Evolutionary conservation across 2,888 invertebrate genomes (phyloP), one percentile per base, ranked within the genome.

Genomic region (Nephrotoma appendiculata): DNA sequence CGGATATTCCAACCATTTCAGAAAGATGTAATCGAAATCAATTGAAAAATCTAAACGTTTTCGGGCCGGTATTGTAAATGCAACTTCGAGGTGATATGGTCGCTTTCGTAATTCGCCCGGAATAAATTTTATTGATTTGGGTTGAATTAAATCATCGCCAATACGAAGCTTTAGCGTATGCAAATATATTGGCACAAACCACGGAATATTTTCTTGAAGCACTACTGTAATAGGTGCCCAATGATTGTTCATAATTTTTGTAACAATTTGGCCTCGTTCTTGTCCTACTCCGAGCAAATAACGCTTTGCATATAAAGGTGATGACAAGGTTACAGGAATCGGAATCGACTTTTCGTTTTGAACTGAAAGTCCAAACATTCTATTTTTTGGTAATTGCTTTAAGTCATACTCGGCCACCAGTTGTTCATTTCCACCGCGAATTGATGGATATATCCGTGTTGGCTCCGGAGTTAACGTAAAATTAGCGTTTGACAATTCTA

Each of bases 1-100:
- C 12, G 99, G 99, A 92, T 99, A 99, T 91, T 99, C 99, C 89
- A 98, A 96, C 98, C 99, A 99, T 92, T 98, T 98, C 5, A 99
- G 93, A 90, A 99, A 97, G n/a, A 97, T 96, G 92, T 97, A 97
- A 91, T 98, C 98, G 92, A 99, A 98, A 90, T 98, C 96, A 88
- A 98, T 94, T 7, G 95, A 95, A 86, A 99, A 93, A 88, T 95
- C 94, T 0, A 97, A 96, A 6, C 95, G 94, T 0, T 97, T 96
- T 88, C 94, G 94, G 0, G 97, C 94, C 7, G 98, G 97, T 87
- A 99, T 91, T 88, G 93, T 93, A 83, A 99, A 92, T 1, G 96
- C 94, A 41, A 98, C 92, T 91, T 99, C 99, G 86, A 99, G 92
- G 89, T 98, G 96, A 90, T 98, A 97, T 0, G 98, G 96, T 87